Evolutionary conservation across 2,888 invertebrate genomes (phyloP).

Genomic region (Apotomis capreana): DNA sequence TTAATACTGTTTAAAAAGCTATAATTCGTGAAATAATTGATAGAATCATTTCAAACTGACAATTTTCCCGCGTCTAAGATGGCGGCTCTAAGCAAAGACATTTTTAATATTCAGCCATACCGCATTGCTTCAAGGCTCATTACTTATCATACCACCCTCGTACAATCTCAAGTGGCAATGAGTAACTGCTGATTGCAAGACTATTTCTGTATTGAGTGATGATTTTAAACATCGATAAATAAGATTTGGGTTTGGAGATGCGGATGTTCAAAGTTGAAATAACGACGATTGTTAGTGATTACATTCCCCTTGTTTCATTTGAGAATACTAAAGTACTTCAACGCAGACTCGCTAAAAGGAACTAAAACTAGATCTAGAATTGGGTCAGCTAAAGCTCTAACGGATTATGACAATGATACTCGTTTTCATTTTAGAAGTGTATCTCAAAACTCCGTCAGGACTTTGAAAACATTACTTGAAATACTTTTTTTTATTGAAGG

Average conservation of each 20-base stretch:
- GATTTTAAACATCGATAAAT: conserved; percentile 14
- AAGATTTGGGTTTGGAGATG: conserved; percentile 5
- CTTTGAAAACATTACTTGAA: neutral
- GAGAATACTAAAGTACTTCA: neutral
- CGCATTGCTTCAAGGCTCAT: too few relatives aligned
- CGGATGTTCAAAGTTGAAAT: neutral
- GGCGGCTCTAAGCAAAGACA: too few relatives aligned
- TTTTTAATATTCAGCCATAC: too few relatives aligned
- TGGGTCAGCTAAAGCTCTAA: conserved; percentile 8
- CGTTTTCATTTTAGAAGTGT: neutral
- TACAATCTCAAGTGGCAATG: conserved; percentile 28
- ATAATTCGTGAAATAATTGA: too few relatives aligned
- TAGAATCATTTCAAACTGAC: too few relatives aligned
- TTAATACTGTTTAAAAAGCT: too few relatives aligned
- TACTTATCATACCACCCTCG: too few relatives aligned
- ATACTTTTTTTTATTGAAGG: neutral
- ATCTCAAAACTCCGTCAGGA: neutral
- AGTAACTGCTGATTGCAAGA: conserved; percentile 22
- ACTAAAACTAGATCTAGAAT: neutral
- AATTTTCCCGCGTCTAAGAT: too few relatives aligned
- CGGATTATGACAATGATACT: conserved; percentile 1
- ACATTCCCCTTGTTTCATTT: neutral
- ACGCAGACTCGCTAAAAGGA: neutral
- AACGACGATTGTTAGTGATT: neutral
- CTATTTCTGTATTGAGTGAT: conserved; percentile 15